These are phyloP conservation scores for Drosophila basisetae DNA, from an alignment of 2,888 invertebrate genomes.

Conservation along the genomic window DNA sequence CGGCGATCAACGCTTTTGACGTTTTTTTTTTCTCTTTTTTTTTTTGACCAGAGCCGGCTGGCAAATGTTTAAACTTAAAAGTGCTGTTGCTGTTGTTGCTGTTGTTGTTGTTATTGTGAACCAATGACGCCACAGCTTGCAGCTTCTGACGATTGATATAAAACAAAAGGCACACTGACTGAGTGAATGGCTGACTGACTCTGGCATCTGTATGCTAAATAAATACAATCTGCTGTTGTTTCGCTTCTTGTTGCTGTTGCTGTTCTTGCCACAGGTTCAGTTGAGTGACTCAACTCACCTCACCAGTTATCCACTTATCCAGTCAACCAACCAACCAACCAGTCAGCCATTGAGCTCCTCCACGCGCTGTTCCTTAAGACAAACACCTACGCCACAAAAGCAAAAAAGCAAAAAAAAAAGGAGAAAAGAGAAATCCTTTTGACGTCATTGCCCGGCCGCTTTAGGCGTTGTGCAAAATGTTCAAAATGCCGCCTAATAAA, in stretches of 20 bases:
- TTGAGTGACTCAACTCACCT: constrained; percentile 53
- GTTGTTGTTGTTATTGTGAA: constrained; percentile 1
- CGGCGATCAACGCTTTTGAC: constrained; percentile 61
- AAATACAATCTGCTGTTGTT: constrained; percentile 30
- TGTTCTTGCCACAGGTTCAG: constrained; percentile 22
- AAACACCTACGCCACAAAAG: constrained; percentile 58
- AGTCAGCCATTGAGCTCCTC: constrained; percentile 32
- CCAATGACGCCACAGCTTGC: constrained; percentile 55
- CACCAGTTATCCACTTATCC: constrained; percentile 33
- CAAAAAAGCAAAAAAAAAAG: neutral
- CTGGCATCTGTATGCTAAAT: constrained; percentile 18
- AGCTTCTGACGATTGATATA: constrained; percentile 63
- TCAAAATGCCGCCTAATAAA: neutral
- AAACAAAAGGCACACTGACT: constrained; percentile 52
- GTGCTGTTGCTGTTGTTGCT: constrained; percentile 1
- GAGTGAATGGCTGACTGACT: constrained; percentile 42
- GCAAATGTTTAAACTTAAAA: constrained; percentile 26
- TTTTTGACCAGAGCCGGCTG: constrained; percentile 56
- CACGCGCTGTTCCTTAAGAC: constrained; percentile 58
- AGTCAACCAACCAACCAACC: constrained; percentile 28
- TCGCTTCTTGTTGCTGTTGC: constrained; percentile 4
- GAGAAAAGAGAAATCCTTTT: constrained; percentile 63
- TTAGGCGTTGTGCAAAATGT: constrained; percentile 10
- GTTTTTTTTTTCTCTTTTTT: neutral
- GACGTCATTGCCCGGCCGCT: constrained; percentile 61